A percentile compares a stretch with the other conserved stretches of the same genome.
phyloP scores from a whole-genome alignment of 2,113 vertebrate species.

The Parus major region DNA sequence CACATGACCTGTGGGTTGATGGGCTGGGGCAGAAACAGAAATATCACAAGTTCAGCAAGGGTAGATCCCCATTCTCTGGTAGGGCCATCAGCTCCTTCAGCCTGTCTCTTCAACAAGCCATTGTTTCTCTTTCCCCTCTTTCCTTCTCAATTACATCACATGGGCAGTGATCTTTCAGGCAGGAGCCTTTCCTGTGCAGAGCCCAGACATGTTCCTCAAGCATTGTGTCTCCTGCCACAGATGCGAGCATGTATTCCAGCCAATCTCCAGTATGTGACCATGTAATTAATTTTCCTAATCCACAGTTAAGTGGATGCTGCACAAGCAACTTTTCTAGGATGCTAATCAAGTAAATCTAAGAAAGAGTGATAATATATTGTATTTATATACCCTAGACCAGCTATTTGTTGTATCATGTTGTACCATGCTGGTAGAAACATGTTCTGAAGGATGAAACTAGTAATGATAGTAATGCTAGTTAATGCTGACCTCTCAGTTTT shows the following conservation, averaged over 20 bases:
- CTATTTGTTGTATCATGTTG: background rate
- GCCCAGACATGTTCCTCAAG: fast-evolving
- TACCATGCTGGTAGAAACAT: background rate
- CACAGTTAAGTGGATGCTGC: background rate
- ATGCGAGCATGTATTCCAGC: background rate
- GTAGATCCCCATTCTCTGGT: background rate
- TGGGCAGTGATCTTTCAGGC: background rate
- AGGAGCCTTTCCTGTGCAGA: background rate
- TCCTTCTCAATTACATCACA: background rate
- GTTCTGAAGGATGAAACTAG: background rate
- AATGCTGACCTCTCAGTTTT: background rate
- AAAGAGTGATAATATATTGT: background rate
- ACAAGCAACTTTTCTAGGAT: background rate
- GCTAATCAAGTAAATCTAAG: background rate
- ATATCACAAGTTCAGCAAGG: background rate
- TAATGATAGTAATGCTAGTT: background rate
- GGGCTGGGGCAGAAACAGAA: background rate
- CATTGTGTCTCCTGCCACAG: background rate
- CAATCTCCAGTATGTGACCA: background rate
- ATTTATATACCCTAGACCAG: background rate
- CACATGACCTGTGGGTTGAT: background rate
- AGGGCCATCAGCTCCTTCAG: background rate
- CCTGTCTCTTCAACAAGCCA: background rate
- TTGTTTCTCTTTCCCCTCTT: background rate
- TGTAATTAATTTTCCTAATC: background rate